phyloP scores from a whole-genome alignment of 2,888 invertebrate species.

The Zaprionus lineosus region DNA sequence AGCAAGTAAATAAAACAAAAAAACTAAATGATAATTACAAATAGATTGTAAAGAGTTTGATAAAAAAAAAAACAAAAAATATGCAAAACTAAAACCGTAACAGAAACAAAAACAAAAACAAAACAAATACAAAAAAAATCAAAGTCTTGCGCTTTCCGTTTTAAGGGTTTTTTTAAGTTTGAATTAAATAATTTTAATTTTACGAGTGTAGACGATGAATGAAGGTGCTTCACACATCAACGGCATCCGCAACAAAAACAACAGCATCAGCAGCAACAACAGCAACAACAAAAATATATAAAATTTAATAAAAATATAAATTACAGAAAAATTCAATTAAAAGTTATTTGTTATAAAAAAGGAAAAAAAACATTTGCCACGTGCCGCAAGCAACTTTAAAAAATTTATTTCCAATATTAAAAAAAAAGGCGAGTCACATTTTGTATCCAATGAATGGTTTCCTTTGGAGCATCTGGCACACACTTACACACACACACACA shows the following conservation, averaged over 20 bases:
- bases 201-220: constrained; percentile 45
- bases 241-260: constrained; percentile 4
- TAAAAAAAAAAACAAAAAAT: constrained; percentile 23
- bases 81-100: no score
- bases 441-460: constrained; percentile 53
- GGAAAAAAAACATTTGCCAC: constrained; percentile 50
- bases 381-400: constrained; percentile 30
- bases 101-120: constrained; percentile 19
- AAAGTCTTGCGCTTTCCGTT: constrained; percentile 58
- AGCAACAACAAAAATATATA: constrained; percentile 27
- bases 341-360: constrained; percentile 74
- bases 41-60: constrained; percentile 53
- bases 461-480: constrained; percentile 37
- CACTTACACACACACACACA: constrained; percentile 20
- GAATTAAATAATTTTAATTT: constrained; percentile 42
- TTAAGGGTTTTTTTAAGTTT: constrained; percentile 48
- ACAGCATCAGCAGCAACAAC: constrained; percentile 14
- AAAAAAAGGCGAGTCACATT: constrained; percentile 9
- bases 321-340: constrained; percentile 19
- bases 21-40: constrained; percentile 69
- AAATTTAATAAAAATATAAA: constrained; percentile 23
- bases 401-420: no score
- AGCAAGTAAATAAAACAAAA: constrained; percentile 23
- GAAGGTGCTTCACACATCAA: constrained; percentile 23
- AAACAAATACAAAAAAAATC: constrained; percentile 33